Base-by-base conservation (phyloP, 2,888 invertebrate genomes). In the Branchellion lobata region DNA sequence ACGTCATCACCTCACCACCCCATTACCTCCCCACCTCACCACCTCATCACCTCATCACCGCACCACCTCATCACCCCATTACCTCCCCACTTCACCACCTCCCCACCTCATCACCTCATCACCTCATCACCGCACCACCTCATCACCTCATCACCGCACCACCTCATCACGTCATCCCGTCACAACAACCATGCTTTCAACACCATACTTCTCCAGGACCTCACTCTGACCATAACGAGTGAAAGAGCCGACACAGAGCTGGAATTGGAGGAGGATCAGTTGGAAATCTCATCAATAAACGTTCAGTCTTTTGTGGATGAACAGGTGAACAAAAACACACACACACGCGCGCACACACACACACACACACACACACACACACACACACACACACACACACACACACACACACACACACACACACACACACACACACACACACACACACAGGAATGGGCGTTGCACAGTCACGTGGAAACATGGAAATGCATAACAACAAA, bases 401-500 rank as follows among this genome's bases (percentile, higher is more conserved):
- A 18, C 24, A 14, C 61, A 5, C 5, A 8, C n/a, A 5, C 21
- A 18, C 61, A 57, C 24, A 18, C 24, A 24, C 61, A 57, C 61
- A 18, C 61, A 57, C 5, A 5, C 21, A 3, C 61, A 18, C 24
- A 5, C 24, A 3, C 8, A 8, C 61, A 3, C 61, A 57, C 61
- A 24, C 61, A 18, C 24, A 57, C 8, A 57, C 61, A 57, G 61
- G 83, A 84, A 65, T 84, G 84, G 84, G 80, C 82, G n/a, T 82
- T 84, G 1, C 84, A 84, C 81, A 83, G 82, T 71, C 84, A 83
- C 81, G 84, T 84, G 47, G 84, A 84, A 80, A 84, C 83, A 53
- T 82, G 81, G 81, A 82, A 82, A 53, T 79, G 82, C n/a, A 80
- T 83, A 18, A 82, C 83, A 14, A 82, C 83, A 18, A 80, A 81